Base-by-base conservation (phyloP, 2,113 vertebrate species). In the Agapornis roseicollis region DNA sequence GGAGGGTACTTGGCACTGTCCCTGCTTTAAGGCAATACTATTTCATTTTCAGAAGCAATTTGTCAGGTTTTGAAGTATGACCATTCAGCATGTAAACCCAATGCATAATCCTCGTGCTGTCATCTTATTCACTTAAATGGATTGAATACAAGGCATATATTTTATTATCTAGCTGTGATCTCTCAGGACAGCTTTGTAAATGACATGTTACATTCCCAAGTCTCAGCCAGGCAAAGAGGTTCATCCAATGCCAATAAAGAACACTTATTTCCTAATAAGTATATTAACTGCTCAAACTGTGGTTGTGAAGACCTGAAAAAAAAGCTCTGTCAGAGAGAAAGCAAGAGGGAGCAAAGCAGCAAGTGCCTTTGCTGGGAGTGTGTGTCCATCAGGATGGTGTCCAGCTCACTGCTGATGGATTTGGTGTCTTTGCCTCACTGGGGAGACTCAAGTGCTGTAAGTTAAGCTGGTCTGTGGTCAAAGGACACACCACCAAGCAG, bases 211-310 rank as follows among this genome's bases (percentile, higher is more conserved):
- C 81, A 86, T 77, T 94, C 79, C 93, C 63, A 9, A 89, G 73
- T 83, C 87, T 88, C 83, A 83, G 85, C 81, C 79, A 89, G 80
- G 79, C 72, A 87, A 71, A 92, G 68, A 91, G 81, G 65, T 84
- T 95, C 74, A 55, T 94, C 92, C 87, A 80, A 73, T 77, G 88
- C 84, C 93, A 86, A 79, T 95, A 81, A 94, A 96, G 86, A 92
- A 35, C 65, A 94, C 86, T 96, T 88, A 89, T 91, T 96, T 97
- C 95, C 94, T 97, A 96, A 95, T 96, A 97, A 95, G 89, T 91
- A 89, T 95, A 95, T 89, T 91, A 96, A 91, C 86, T 84, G 53
- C 84, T 88, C 42, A 39, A 84, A 95, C 80, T 0, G 3, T 2
- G 1, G 50, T 64, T 83, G 63, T 76, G 84, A 92, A 93, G 74